Base-by-base conservation (phyloP, 2,888 invertebrate genomes). In the Panopea generosa region DNA sequence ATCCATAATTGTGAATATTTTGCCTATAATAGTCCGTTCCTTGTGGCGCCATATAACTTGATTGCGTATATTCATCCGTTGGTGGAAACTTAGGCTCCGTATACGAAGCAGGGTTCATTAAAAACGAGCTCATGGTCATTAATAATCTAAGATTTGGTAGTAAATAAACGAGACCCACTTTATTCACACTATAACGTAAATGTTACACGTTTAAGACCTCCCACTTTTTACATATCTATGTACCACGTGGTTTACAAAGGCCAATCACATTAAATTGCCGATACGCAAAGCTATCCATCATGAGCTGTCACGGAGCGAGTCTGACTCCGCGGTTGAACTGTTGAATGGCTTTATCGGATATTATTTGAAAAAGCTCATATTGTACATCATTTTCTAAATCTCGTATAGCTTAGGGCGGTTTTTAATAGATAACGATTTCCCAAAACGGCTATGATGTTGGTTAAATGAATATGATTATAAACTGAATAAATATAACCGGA, bases 81-180 rank as follows among this genome's bases (percentile, higher is more conserved):
- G 98, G 97, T 82, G 97, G 97, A 94, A 93, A 93, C 88, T 93
- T 93, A 29, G 93, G 93, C 85, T 93, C 93, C 76, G 91, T 90
- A 86, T 92, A 93, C 76, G 91, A 84, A 72, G 87, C 88, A 67
- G 92, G 90, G 95, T 97, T 97, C 97, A 97, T 97, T 94, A 98
- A 95, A 95, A 98, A 98, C 94, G 97, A 97, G 95, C 97, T 98
- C 98, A 98, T 98, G 94, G 93, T 94, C 94, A 94, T 94, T 94
- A 94, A 94, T 94, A 94, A 94, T 93, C 87, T 90, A 88, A 87
- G 91, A 91, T 91, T 91, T 90, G 92, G 90, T 90, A 89, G 91
- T 91, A 92, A 92, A 93, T 92, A 92, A 92, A 91, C 91, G 81
- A 76, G 71, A 62, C 80, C 69, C 70, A 67, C 66, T 75, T 71